Evolutionary conservation across 2,797 vertebrate species (phyloP).

Genomic region (Coilia nasus): DNA sequence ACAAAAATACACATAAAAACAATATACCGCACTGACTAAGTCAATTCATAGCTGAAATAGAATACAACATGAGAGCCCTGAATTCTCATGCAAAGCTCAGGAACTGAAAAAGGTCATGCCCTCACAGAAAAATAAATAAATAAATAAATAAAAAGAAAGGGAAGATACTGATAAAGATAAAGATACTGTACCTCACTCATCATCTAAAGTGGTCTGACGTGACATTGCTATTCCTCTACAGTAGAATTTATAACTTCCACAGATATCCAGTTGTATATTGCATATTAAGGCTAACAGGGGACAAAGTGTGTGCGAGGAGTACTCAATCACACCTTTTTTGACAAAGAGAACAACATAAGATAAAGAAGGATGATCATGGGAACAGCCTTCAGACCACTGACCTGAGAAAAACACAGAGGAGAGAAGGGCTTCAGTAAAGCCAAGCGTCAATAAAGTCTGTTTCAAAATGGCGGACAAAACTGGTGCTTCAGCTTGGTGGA

Average conservation of each 20-base stretch:
- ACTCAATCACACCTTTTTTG: background rate
- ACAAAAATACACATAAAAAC: too few relatives aligned
- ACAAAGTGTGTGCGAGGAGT: background rate
- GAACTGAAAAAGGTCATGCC: constrained; percentile 12
- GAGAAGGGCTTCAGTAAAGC: too few relatives aligned
- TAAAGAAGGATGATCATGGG: background rate
- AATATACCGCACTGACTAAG: too few relatives aligned
- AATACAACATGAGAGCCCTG: background rate
- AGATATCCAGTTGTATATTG: background rate
- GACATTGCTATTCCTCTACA: background rate
- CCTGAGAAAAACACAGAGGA: background rate
- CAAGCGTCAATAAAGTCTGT: background rate
- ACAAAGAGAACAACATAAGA: background rate
- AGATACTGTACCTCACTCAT: background rate
- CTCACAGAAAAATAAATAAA: background rate
- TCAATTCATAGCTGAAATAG: background rate
- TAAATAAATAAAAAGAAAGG: too few relatives aligned
- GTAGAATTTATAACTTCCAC: background rate
- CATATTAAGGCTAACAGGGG: too few relatives aligned
- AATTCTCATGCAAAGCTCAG: background rate
- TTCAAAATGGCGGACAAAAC: background rate
- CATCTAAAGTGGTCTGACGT: background rate
- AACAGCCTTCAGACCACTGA: background rate
- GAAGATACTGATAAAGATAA: too few relatives aligned
- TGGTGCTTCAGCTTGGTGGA: background rate